Evolutionary conservation across 2,113 vertebrate genomes (phyloP).

Genomic region (Mus pahari): DNA sequence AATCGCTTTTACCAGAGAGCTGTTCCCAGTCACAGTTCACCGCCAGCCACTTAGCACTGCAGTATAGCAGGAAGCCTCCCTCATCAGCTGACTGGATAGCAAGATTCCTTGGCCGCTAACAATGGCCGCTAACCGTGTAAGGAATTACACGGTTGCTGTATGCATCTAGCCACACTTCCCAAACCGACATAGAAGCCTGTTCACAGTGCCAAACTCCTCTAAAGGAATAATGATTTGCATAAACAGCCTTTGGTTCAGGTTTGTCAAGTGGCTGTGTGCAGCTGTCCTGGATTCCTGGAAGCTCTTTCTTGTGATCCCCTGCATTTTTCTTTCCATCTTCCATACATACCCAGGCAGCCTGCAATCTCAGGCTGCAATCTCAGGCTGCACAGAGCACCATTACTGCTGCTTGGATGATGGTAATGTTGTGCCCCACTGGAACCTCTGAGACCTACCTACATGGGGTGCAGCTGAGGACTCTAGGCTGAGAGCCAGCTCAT

Average conservation of each 20-base stretch:
- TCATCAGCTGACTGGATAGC: neutral
- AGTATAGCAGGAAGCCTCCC: neutral
- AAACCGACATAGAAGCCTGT: neutral
- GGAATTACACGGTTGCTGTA: accelerated
- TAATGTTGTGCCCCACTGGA: neutral
- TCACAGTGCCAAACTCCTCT: neutral
- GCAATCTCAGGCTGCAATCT: neutral
- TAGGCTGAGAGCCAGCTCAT: neutral
- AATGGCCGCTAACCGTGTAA: no score
- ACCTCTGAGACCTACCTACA: neutral
- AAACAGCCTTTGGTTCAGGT: neutral
- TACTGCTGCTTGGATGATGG: neutral
- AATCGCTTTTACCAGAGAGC: neutral
- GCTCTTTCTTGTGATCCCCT: neutral
- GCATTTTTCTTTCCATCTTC: neutral
- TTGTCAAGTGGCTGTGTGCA: neutral
- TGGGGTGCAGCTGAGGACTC: neutral
- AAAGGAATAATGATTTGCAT: neutral
- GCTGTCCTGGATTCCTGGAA: neutral
- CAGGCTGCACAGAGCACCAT: neutral
- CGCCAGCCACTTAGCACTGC: neutral
- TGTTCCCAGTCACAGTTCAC: neutral
- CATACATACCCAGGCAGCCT: neutral
- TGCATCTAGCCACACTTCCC: neutral
- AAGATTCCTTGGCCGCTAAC: neutral